A percentile compares a stretch with the other conserved stretches of the same genome.
Conservation (phyloP, 2,888 invertebrate species). For the Pheosia tremula region DNA sequence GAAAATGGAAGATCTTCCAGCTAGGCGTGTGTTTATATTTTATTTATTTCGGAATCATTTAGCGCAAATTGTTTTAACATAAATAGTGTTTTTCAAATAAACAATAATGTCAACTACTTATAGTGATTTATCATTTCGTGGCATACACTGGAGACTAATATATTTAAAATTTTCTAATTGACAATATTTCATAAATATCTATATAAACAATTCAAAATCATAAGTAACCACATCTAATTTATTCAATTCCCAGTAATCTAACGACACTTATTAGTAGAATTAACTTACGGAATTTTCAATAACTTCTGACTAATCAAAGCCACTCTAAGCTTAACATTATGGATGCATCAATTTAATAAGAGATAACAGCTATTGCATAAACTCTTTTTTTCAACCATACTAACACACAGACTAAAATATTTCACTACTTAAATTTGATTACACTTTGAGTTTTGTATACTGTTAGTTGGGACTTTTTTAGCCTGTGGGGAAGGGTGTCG, state of each 20-base stretch:
- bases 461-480: conserved; percentile 13
- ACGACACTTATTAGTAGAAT: conserved; percentile 39
- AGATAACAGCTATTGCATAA: conserved; percentile 53
- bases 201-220: conserved; percentile 26
- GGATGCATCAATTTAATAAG: conserved; percentile 47
- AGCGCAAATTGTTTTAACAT: too few relatives aligned
- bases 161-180: background rate
- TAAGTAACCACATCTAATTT: conserved; percentile 32
- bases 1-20: too few relatives aligned
- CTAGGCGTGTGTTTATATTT: too few relatives aligned
- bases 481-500: conserved; percentile 35
- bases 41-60: too few relatives aligned
- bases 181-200: conserved; percentile 23
- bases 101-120: too few relatives aligned
- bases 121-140: too few relatives aligned
- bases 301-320: conserved; percentile 43
- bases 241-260: conserved; percentile 28
- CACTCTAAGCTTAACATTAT: conserved; percentile 50
- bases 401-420: conserved; percentile 17
- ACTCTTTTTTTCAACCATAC: conserved; percentile 15
- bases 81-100: too few relatives aligned
- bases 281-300: conserved; percentile 39
- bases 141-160: too few relatives aligned
- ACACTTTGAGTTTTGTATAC: conserved; percentile 8
- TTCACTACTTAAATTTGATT: conserved; percentile 3